Evolutionary conservation across 53 echinoderm and acorn worm genomes (phyloP).

Genomic region (Apostichopus leukothele): DNA sequence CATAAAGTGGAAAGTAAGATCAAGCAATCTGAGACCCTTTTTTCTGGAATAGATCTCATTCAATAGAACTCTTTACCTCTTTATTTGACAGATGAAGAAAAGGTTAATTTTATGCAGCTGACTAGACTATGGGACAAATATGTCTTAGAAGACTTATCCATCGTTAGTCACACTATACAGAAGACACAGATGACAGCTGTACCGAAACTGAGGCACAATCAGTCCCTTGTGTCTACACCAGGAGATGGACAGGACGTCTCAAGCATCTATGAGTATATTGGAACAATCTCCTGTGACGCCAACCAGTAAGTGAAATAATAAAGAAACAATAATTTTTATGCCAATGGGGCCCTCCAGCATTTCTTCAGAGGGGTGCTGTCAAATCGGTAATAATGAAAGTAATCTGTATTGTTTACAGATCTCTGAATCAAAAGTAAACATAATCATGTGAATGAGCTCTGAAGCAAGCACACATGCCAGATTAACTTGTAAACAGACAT

Average conservation of each 20-base stretch:
- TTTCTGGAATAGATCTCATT: no score
- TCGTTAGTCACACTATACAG: neutral
- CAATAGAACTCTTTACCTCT: neutral
- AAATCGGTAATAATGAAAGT: no score
- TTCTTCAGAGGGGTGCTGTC: no score
- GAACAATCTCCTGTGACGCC: constrained; percentile 5
- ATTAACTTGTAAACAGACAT: no score
- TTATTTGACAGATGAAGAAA: neutral
- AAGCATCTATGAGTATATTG: constrained; percentile 23
- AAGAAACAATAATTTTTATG: no score
- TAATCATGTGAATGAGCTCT: no score
- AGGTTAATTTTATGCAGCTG: constrained; percentile 14
- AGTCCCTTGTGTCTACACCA: neutral
- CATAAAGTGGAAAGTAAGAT: no score
- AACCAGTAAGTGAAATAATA: constrained; percentile 4
- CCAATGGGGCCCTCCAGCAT: no score
- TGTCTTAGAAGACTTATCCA: constrained; percentile 3
- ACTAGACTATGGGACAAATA: constrained; percentile 30
- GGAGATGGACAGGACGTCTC: neutral
- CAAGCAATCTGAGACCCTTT: no score
- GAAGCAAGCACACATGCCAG: no score
- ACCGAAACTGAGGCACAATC: neutral
- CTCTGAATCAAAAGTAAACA: no score
- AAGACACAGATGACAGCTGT: neutral
- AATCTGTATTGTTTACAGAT: no score